Percentiles rank a stretch among this genome's conserved stretches.
These are phyloP conservation scores for Toxonevra muliebris DNA, from an alignment of 2,888 invertebrate genomes.

Conservation along the genomic window DNA sequence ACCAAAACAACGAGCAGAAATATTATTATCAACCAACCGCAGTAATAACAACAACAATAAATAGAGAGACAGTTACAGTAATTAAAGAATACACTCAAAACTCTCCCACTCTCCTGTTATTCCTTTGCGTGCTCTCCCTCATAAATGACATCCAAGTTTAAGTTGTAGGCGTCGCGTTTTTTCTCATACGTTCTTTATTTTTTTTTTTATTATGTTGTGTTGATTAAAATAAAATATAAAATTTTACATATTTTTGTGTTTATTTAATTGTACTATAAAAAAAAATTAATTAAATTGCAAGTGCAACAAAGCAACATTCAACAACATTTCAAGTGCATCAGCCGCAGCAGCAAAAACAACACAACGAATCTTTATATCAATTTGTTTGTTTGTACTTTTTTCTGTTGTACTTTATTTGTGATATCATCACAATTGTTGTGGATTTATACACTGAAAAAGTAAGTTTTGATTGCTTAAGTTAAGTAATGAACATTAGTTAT, in stretches of 20 bases:
- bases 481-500: neutral
- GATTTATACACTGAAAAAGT: neutral
- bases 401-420: neutral
- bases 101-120: neutral
- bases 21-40: constrained; percentile 11
- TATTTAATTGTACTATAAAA: no score
- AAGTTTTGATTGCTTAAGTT: no score
- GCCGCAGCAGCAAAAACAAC: constrained; percentile 7
- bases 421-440: neutral
- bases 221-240: neutral
- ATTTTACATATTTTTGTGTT: neutral
- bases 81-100: no score
- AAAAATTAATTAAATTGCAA: no score
- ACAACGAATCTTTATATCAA: neutral
- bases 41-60: constrained; percentile 13
- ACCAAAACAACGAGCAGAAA: neutral
- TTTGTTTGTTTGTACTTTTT: neutral
- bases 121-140: neutral
- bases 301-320: neutral
- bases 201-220: neutral
- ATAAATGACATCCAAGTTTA: neutral
- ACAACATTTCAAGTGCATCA: constrained; percentile 3
- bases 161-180: neutral
- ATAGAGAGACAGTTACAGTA: neutral
- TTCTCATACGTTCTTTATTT: neutral